Evolutionary conservation across 1,140 invertebrate species (phyloP), one percentile per base, ranked within the genome.

Genomic region (Drosophila carrolli): DNA sequence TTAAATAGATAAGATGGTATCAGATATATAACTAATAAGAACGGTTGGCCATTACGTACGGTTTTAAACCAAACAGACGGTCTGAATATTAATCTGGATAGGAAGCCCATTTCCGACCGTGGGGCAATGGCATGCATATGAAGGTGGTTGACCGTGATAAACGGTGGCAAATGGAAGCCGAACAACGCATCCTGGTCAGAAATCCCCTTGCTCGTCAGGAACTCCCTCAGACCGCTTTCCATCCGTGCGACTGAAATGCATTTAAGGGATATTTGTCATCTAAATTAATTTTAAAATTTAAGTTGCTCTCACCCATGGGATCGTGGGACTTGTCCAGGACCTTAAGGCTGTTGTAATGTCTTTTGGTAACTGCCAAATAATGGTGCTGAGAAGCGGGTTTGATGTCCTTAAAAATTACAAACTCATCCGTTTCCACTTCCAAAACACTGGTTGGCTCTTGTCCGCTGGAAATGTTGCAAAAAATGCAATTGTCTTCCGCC

Each of bases 91-190:
- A 95, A 62, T 61, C 93, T 94, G 11, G 94, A 93, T 5, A 97
- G 62, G 23, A 96, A 95, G 0, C 94, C 93, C 95, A 98, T 97
- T 75, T 96, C 93, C n/a, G 94, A 94, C 10, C 94, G 93, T 3
- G 97, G 97, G 3, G 95, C 95, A 65, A 99, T 98, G 0, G 96
- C 94, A 79, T 99, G 98, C 38, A 99, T 93, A 93, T 98, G 97
- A 4, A 98, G 93, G 93, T 99, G 98, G 53, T 93, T 92, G 0
- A 99, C 94, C 7, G 95, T 95, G 51, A 96, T 95, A 92, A 98
- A 98, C 0, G 98, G 98, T 19, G 98, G 97, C 96, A 97, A 97
- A 89, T 98, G 97, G 91, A 98, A 98, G 1, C 98, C 98, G 50
- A 96, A 94, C 44, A 96, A 94, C 4, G 93, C 93, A 81, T 95